Evolutionary conservation across 2,797 vertebrate genomes (phyloP), one percentile per base, ranked within the genome.

Genomic region (Galagoides demidoff): DNA sequence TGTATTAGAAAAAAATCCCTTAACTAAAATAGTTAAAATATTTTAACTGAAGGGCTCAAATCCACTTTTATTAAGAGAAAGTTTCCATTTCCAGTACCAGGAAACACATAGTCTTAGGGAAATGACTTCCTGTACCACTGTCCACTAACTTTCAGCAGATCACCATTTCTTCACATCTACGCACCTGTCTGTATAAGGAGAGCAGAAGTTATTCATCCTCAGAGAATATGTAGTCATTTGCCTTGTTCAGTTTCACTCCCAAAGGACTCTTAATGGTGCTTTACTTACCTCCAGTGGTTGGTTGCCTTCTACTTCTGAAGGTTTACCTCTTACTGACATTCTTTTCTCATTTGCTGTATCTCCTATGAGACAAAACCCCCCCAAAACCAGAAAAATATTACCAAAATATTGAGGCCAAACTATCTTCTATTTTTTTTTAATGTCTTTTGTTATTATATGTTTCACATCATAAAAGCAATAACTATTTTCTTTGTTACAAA

Each of bases 281-380:
- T 95, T 86, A 95, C 98, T 96, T 97, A 99, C 99, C 98, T 98
- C 97, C 71, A 96, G 71, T 97, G 97, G 66, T 2, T 97, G 98
- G 74, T 19, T 96, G 92, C 92, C 95, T 27, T 70, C 96, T 0
- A 76, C 96, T 84, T 96, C 98, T 3, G 97, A 96, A 63, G 96
- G 87, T 96, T 97, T 95, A 77, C 96, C 95, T 95, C 95, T 97
- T 90, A 95, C 94, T 39, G 95, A 82, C 85, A 86, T 84, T 61
- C 82, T 97, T 93, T 96, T 96, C 61, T 98, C 98, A 93, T 97
- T 95, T 89, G 79, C 6, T 59, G 98, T 97, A 45, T 98, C 98
- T 90, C 97, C 99, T 99, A 94, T 23, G 20, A 96, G 96, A 27
- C 59, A 95, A 93, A 88, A 79, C 0, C 10, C 0, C 10, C 23